Evolutionary conservation across 2,113 vertebrate species (phyloP).

Genomic region (Oryzias melastigma): DNA sequence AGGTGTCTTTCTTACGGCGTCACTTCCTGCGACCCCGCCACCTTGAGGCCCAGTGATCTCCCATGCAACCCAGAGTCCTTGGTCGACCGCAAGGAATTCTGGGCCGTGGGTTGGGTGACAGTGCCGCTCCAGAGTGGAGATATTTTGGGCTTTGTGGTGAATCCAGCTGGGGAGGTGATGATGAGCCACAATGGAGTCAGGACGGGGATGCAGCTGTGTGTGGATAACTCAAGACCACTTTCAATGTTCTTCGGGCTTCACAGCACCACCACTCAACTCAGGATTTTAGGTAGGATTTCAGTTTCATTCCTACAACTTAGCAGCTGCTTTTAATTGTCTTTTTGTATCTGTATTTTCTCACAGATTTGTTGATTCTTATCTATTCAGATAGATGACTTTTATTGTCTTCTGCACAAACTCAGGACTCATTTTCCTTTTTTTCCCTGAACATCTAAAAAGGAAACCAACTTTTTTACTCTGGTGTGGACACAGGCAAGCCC

Average conservation of each 20-base stretch:
- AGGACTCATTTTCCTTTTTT: too few relatives aligned
- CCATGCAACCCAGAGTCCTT: constrained; percentile 85
- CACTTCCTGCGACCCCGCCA: constrained; percentile 87
- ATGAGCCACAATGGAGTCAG: constrained; percentile 86
- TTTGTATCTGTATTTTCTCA: neutral
- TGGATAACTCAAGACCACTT: constrained; percentile 91
- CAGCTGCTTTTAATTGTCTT: too few relatives aligned
- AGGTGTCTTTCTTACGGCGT: constrained; percentile 85
- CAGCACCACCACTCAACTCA: constrained; percentile 86
- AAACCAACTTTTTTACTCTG: too few relatives aligned
- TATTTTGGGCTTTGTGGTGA: constrained; percentile 88
- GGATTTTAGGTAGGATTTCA: constrained; percentile 83
- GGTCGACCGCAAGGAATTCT: constrained; percentile 92
- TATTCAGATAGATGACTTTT: too few relatives aligned
- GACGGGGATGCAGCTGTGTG: constrained; percentile 87
- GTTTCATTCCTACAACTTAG: neutral
- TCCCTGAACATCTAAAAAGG: too few relatives aligned
- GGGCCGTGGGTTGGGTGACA: constrained; percentile 84
- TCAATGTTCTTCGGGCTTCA: constrained; percentile 95
- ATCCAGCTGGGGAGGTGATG: constrained; percentile 85
- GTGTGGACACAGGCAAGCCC: too few relatives aligned
- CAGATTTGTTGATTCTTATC: too few relatives aligned
- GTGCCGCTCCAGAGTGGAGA: constrained; percentile 85
- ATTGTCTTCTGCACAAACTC: too few relatives aligned
- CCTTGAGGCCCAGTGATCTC: constrained; percentile 84